phyloP scores from a whole-genome alignment of 2,797 vertebrate genomes.

The Smutsia gigantea region DNA sequence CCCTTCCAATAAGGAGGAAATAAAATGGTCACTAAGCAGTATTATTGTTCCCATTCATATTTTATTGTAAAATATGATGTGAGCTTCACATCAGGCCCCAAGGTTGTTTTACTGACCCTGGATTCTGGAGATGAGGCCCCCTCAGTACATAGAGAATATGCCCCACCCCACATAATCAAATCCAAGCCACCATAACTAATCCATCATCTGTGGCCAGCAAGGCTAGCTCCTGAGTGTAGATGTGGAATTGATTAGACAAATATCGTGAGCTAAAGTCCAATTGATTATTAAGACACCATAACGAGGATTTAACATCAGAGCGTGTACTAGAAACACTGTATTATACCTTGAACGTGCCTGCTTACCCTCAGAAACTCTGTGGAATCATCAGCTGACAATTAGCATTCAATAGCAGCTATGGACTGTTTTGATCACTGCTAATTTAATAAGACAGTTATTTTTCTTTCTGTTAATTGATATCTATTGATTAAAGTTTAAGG shows the following conservation, averaged over 20 bases:
- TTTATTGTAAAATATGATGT: not conserved
- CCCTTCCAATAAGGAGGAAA: not conserved
- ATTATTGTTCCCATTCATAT: not conserved
- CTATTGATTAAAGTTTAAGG: constrained; percentile 84
- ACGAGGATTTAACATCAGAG: constrained; percentile 74
- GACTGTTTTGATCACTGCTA: constrained; percentile 85
- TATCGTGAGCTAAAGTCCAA: constrained; percentile 85
- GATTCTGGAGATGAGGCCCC: not conserved
- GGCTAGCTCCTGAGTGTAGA: constrained; percentile 82
- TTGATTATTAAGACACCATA: constrained; percentile 86
- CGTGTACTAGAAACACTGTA: constrained; percentile 74
- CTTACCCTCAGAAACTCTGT: constrained; percentile 74
- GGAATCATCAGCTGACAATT: constrained; percentile 84
- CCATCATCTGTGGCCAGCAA: constrained; percentile 84
- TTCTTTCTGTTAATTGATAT: constrained; percentile 86
- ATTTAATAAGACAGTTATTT: constrained; percentile 85
- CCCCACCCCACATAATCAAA: constrained; percentile 60
- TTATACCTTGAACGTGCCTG: constrained; percentile 80
- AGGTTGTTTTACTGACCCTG: not conserved
- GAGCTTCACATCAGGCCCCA: not conserved
- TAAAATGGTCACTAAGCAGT: not conserved
- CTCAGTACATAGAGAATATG: constrained; percentile 38
- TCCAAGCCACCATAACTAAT: constrained; percentile 84
- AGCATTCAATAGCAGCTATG: constrained; percentile 81
- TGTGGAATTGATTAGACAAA: constrained; percentile 89